These are phyloP conservation scores for Gopherus flavomarginatus DNA, from an alignment of 2,113 vertebrate genomes.

Conservation along the genomic window DNA sequence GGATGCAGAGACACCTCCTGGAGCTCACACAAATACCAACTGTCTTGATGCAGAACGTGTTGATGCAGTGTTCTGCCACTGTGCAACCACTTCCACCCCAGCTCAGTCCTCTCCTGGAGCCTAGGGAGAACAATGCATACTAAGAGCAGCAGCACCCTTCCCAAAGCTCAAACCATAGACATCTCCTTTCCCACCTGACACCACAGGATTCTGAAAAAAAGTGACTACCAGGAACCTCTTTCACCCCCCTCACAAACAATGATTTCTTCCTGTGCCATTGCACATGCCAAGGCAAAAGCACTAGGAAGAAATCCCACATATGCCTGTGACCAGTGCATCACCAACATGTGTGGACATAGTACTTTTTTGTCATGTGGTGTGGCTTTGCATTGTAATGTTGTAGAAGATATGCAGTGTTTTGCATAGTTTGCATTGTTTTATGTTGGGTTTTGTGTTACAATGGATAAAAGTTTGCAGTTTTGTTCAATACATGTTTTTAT, in stretches of 20 bases:
- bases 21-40: too few relatives aligned
- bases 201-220: neutral
- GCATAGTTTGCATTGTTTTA: neutral
- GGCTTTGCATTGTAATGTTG: neutral
- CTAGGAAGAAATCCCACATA: neutral
- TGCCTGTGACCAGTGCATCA: too few relatives aligned
- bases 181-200: neutral
- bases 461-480: neutral
- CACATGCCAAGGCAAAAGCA: neutral
- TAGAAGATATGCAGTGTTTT: neutral
- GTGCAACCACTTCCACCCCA: neutral
- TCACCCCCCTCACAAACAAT: neutral
- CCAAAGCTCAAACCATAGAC: neutral
- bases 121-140: neutral
- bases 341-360: neutral
- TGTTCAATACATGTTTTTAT: neutral
- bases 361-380: neutral
- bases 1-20: too few relatives aligned
- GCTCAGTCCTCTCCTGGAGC: neutral
- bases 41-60: too few relatives aligned
- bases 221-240: neutral
- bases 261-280: neutral
- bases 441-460: neutral
- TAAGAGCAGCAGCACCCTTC: neutral
- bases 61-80: neutral